Conservation (phyloP, 2,797 vertebrate species). For the Pseudochaenichthys georgianus region DNA sequence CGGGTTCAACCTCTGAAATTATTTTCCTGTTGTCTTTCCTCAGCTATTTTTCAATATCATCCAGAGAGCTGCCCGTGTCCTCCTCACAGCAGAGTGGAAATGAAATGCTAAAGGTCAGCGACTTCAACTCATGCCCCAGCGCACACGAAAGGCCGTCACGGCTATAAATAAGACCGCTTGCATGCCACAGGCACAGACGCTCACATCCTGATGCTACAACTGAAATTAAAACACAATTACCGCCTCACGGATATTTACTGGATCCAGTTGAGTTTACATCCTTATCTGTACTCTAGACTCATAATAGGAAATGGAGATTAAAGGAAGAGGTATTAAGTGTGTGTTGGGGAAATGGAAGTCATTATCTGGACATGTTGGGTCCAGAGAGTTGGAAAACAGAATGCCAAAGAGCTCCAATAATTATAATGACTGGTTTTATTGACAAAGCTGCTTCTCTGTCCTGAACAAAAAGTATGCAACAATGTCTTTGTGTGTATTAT, state of each 20-base stretch:
- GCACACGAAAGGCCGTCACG: conserved; percentile 44
- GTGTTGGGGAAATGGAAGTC: no score
- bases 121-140: conserved; percentile 46
- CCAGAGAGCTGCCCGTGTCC: conserved; percentile 16
- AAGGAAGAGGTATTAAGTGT: no score
- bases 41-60: conserved; percentile 21
- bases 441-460: not conserved
- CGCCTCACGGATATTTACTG: no score
- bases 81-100: conserved; percentile 26
- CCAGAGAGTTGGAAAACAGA: no score
- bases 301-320: no score
- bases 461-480: not conserved
- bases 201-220: not conserved
- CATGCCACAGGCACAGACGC: conserved; percentile 41
- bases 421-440: no score
- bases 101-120: conserved; percentile 71
- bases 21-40: conserved; percentile 22
- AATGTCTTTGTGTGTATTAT: not conserved
- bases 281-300: no score
- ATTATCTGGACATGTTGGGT: no score
- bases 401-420: no score
- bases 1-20: conserved; percentile 29
- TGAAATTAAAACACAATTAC: no score
- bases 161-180: conserved; percentile 76
- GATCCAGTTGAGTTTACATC: no score